Percentiles rank a stretch among this genome's conserved stretches.
Evolutionary conservation across 2,113 vertebrate species (phyloP).

Genomic region (Danionella cerebrum): DNA sequence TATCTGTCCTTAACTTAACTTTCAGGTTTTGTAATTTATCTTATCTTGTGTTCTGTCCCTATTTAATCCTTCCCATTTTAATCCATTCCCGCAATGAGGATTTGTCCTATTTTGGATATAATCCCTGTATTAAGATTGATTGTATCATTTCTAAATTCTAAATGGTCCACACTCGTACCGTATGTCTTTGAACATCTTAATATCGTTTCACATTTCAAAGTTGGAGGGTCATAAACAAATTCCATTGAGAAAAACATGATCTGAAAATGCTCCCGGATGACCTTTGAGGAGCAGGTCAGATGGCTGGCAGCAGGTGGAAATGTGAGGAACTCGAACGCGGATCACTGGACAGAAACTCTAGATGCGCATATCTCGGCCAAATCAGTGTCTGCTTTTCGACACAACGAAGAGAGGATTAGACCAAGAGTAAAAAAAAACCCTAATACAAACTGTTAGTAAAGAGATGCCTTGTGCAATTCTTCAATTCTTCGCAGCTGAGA

Average conservation of each 20-base stretch:
- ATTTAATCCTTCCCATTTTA: slow-evolving; percentile 1
- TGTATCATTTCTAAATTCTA: neutral
- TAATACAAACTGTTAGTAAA: too few relatives aligned
- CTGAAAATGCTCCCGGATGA: neutral
- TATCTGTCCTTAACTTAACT: neutral
- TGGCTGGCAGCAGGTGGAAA: slow-evolving; percentile 41
- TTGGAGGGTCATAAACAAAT: neutral
- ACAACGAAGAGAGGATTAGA: neutral
- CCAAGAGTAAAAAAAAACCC: too few relatives aligned
- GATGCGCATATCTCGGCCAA: slow-evolving; percentile 7
- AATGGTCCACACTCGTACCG: neutral
- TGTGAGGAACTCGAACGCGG: slow-evolving; percentile 39
- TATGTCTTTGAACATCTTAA: too few relatives aligned
- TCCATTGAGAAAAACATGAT: neutral
- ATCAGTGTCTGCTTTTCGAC: neutral
- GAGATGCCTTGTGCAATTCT: too few relatives aligned
- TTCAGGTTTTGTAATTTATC: neutral
- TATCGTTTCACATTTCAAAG: too few relatives aligned
- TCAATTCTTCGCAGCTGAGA: too few relatives aligned
- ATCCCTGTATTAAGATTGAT: neutral
- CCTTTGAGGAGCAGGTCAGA: neutral
- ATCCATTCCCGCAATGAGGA: slow-evolving; percentile 5
- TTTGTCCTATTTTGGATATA: slow-evolving; percentile 15
- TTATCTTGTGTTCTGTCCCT: neutral
- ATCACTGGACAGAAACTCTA: slow-evolving; percentile 45